phyloP scores from a whole-genome alignment of 2,888 invertebrate genomes.

The Phoenoteleia sp. region DNA sequence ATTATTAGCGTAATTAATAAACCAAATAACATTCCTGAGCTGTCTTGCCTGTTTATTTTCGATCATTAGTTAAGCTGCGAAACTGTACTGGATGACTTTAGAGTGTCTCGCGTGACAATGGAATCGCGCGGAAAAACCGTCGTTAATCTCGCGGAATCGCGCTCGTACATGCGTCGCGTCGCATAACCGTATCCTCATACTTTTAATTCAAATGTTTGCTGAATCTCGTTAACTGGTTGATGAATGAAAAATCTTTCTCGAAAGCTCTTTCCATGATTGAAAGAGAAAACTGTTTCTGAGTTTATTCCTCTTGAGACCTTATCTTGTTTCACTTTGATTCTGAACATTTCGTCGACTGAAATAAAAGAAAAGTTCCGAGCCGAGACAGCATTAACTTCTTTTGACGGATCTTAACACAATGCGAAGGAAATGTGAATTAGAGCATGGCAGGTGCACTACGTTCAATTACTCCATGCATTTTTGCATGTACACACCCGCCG shows the following conservation, averaged over 20 bases:
- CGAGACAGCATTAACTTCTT: constrained; percentile 53
- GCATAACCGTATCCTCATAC: neutral
- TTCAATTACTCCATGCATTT: constrained; percentile 55
- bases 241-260: constrained; percentile 54
- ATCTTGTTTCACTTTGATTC: constrained; percentile 59
- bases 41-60: no score
- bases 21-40: neutral
- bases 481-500: constrained; percentile 2
- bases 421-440: constrained; percentile 58
- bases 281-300: constrained; percentile 64
- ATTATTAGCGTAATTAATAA: constrained; percentile 8
- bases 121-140: neutral
- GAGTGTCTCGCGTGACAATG: neutral
- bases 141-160: neutral
- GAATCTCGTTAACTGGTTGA: constrained; percentile 52
- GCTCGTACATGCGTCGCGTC: neutral
- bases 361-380: constrained; percentile 48
- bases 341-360: constrained; percentile 53
- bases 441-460: constrained; percentile 37
- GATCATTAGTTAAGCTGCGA: neutral
- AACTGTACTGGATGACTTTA: neutral
- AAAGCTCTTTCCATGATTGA: constrained; percentile 67
- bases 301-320: constrained; percentile 59
- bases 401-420: constrained; percentile 50
- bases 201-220: constrained; percentile 34